These are phyloP conservation scores for Philypnodon macrostomus DNA, from an alignment of 2,797 vertebrate species.

Conservation along the genomic window DNA sequence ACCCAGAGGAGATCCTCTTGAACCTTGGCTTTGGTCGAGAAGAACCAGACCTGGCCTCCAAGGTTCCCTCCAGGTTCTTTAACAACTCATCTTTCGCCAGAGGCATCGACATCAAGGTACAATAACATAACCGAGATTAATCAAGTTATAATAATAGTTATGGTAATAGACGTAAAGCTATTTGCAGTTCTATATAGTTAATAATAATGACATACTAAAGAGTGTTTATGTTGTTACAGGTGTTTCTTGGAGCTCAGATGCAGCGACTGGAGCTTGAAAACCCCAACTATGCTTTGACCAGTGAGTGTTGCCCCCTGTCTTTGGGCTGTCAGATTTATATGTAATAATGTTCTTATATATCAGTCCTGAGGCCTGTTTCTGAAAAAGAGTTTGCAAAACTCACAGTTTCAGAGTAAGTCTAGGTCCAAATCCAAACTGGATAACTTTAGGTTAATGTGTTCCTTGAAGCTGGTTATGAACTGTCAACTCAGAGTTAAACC, in stretches of 20 bases:
- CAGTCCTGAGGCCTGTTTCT: too few species aligned
- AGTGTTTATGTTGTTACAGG: constrained; percentile 48
- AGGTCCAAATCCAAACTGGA: too few species aligned
- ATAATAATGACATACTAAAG: too few species aligned
- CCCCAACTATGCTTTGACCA: constrained; percentile 95
- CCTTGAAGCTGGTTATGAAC: too few species aligned
- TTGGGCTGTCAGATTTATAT: not conserved
- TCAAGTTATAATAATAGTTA: too few species aligned
- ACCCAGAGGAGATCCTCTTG: constrained; percentile 94
- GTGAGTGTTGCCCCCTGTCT: constrained; percentile 71
- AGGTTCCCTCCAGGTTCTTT: constrained; percentile 94
- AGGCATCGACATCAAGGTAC: constrained; percentile 95
- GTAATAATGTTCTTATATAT: not conserved
- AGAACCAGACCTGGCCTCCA: constrained; percentile 92
- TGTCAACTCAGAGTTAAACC: too few species aligned
- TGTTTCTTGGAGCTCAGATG: constrained; percentile 93
- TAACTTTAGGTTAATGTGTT: too few species aligned
- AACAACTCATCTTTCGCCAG: constrained; percentile 83
- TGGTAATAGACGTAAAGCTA: too few species aligned
- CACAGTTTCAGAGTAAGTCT: too few species aligned
- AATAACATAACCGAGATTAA: too few species aligned
- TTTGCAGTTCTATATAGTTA: too few species aligned
- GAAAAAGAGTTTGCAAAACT: too few species aligned
- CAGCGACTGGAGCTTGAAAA: constrained; percentile 97
- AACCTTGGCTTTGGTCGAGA: constrained; percentile 96